Evolutionary conservation across 2,113 vertebrate genomes (phyloP).

Genomic region (Leucoraja erinaceus): DNA sequence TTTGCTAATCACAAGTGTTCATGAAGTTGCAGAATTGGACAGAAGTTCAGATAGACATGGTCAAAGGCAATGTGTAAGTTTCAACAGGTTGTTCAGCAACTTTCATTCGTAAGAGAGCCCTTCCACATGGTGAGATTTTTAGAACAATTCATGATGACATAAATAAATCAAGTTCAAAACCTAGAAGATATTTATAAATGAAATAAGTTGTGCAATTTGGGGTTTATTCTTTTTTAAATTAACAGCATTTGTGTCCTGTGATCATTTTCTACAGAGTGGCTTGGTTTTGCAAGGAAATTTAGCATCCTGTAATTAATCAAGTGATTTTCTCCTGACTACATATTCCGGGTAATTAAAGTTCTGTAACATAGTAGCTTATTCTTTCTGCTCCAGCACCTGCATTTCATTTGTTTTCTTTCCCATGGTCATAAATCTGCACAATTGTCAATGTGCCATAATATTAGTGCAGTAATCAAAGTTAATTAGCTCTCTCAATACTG

Average conservation of each 20-base stretch:
- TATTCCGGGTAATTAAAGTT: conserved; percentile 96
- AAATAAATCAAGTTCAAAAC: background rate
- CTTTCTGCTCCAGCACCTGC: conserved; percentile 99
- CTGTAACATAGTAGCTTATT: conserved; percentile 88
- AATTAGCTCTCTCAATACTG: conserved; percentile 82
- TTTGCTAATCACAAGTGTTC: background rate
- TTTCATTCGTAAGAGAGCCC: background rate
- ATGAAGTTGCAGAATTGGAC: background rate
- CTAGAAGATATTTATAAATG: background rate
- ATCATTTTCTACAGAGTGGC: conserved; percentile 45
- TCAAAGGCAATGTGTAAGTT: background rate
- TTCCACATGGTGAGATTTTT: background rate
- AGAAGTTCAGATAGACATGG: background rate
- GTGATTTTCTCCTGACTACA: conserved; percentile 75
- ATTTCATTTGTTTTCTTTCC: conserved; percentile 99
- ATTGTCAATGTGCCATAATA: conserved; percentile 91
- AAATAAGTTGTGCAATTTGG: background rate
- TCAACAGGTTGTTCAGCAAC: background rate
- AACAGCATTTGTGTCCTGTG: background rate
- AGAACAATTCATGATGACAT: background rate
- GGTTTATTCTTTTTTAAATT: background rate
- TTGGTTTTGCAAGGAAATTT: conserved; percentile 66
- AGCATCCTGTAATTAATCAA: conserved; percentile 78
- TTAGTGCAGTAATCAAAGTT: conserved; percentile 99
- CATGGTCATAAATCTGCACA: conserved; percentile 93